Conservation (phyloP, 2,797 vertebrate genomes). For the Pseudomugil gertrudae region DNA sequence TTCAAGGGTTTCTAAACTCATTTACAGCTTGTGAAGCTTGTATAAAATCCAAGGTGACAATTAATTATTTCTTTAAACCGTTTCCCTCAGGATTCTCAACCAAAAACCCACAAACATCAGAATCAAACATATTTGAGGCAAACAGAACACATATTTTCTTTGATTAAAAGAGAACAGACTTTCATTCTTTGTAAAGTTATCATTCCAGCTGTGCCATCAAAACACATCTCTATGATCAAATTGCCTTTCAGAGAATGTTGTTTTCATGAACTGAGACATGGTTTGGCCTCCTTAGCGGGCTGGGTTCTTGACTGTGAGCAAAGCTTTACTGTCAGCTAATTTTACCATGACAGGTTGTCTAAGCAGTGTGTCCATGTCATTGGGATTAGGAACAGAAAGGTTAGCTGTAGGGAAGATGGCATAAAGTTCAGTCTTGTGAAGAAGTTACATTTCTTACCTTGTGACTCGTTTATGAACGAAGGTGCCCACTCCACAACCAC, state of each 20-base stretch:
- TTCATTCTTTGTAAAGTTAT: slow-evolving; percentile 25
- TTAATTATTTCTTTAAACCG: background rate
- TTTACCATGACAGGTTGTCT: slow-evolving; percentile 31
- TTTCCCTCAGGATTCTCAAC: background rate
- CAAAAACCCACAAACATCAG: background rate
- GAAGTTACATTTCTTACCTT: slow-evolving; percentile 31
- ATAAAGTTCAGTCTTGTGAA: slow-evolving; percentile 27
- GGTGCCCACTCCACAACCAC: slow-evolving; percentile 26
- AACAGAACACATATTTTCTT: slow-evolving; percentile 8
- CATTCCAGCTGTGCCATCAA: slow-evolving; percentile 13
- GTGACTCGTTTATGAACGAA: slow-evolving; percentile 40
- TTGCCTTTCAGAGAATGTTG: slow-evolving; percentile 5
- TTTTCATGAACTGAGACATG: slow-evolving; percentile 23
- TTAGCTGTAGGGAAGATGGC: slow-evolving; percentile 22
- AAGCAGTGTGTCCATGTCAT: slow-evolving; percentile 16
- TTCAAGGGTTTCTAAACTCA: background rate
- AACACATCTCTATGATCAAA: slow-evolving; percentile 18
- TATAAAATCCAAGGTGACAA: background rate
- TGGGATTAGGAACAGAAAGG: slow-evolving; percentile 13
- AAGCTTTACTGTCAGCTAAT: slow-evolving; percentile 32
- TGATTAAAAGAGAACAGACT: slow-evolving; percentile 17
- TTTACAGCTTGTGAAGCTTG: background rate
- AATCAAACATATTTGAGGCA: background rate
- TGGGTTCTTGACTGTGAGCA: slow-evolving; percentile 24
- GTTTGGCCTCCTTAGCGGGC: slow-evolving; percentile 10